Evolutionary conservation across 2,888 invertebrate species (phyloP), one percentile per base, ranked within the genome.

Genomic region (Eupithecia exiguata): DNA sequence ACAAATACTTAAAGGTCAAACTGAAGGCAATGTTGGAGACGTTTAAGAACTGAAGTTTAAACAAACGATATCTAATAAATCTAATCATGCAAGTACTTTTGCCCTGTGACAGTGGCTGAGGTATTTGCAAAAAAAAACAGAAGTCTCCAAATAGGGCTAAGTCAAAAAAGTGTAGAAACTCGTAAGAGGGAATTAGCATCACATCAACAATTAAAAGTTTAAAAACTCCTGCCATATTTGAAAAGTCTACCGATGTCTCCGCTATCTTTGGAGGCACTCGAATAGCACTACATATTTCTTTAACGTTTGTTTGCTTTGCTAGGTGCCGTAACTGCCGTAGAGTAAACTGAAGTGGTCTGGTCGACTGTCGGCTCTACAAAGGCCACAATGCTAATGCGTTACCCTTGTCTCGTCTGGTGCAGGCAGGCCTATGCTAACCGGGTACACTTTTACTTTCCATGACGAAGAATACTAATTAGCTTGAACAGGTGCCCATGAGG

Each of bases 361-460:
- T 75, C 76, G 74, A 74, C 74, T 74, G 79, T 80, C 66, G 66
- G 84, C 38, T n/a, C 63, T 36, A 14, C 80, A 90, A 89, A 92
- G 89, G 92, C 88, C 89, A 82, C 88, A 21, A 92, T 92, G 92
- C 83, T 89, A 92, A 93, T 92, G 85, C 79, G 77, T 83, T 81
- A 80, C 80, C 82, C 86, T 84, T 86, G 87, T 87, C 84, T 83
- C 61, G 79, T 81, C 80, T 75, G 81, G 81, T 84, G 82, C 81
- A 78, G 75, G 80, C 87, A 86, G 84, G 80, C 87, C 86, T 84
- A 88, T 86, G 85, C 85, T 84, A 84, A 85, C 78, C n/a, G n/a
- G n/a, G n/a, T 78, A 79, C 81, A 87, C 89, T 91, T 87, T 91
- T 89, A 87, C 89, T 91, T 89, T 91, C 85, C 73, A 80, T 79